Conservation (phyloP, 2,113 vertebrate species). For the Columbina picui region DNA sequence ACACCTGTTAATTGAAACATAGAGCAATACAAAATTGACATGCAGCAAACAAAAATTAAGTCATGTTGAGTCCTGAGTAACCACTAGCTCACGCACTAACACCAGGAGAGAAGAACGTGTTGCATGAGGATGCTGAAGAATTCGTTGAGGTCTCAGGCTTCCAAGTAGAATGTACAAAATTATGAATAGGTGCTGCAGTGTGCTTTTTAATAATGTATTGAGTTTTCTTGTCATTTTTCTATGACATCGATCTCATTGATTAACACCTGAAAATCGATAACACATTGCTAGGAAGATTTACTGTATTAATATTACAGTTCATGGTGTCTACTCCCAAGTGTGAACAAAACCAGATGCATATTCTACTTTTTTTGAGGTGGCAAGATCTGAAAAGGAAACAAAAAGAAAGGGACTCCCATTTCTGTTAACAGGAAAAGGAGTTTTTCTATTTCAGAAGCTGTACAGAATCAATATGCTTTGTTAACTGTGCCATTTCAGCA, state of each 20-base stretch:
- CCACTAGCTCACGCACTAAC: not conserved
- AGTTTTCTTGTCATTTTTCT: not conserved
- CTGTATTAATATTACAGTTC: not conserved
- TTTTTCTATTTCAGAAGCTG: not conserved
- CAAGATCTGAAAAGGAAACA: not conserved
- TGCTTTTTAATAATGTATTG: not conserved
- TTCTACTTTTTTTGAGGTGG: not conserved
- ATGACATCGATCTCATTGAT: not conserved
- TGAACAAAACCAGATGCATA: not conserved
- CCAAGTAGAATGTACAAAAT: not conserved
- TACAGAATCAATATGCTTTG: not conserved
- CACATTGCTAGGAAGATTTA: not conserved
- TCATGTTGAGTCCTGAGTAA: not conserved
- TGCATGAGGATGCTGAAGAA: not conserved
- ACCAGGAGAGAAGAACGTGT: rapidly evolving
- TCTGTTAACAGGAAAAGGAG: not conserved
- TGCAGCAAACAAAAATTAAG: not conserved
- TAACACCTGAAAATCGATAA: not conserved
- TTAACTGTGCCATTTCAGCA: not conserved
- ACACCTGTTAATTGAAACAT: constrained; percentile 81
- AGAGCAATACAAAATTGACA: not conserved
- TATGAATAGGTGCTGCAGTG: not conserved
- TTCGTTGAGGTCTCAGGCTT: not conserved
- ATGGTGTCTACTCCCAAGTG: not conserved
- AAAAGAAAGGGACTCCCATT: not conserved